Conservation (phyloP, 2,888 invertebrate species). For the Ypsolopha sequella region DNA sequence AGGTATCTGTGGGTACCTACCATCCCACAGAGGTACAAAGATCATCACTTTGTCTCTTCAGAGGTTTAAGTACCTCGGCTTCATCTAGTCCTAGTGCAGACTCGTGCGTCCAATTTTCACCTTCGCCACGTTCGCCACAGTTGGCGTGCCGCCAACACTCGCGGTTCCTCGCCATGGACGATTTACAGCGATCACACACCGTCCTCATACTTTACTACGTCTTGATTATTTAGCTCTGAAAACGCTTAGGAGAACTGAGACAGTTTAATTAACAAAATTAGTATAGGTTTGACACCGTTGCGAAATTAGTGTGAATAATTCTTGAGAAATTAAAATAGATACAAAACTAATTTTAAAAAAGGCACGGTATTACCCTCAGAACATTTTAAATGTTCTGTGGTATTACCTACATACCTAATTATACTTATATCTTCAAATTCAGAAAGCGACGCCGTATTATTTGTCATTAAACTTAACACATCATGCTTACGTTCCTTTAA, state of each 20-base stretch:
- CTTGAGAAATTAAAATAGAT: background rate
- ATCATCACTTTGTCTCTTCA: background rate
- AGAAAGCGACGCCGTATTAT: background rate
- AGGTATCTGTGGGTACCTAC: too few relatives aligned
- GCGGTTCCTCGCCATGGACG: constrained; percentile 4
- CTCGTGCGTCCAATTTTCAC: background rate
- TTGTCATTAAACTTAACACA: background rate
- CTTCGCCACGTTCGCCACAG: constrained; percentile 26
- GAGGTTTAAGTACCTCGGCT: background rate
- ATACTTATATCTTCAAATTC: too few relatives aligned
- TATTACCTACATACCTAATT: too few relatives aligned
- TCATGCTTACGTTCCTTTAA: background rate
- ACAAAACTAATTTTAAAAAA: background rate
- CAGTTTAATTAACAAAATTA: background rate
- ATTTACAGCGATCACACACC: constrained; percentile 1
- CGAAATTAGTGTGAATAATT: background rate
- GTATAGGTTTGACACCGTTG: background rate
- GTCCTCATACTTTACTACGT: background rate
- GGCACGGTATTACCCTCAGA: background rate
- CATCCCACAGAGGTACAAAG: background rate
- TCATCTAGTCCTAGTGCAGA: background rate
- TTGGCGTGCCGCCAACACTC: constrained; percentile 27
- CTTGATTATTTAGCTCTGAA: background rate
- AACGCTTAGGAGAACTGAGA: background rate
- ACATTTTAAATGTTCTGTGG: too few relatives aligned